Conservation (phyloP, 2,113 vertebrate genomes). For the Anseranas semipalmata region DNA sequence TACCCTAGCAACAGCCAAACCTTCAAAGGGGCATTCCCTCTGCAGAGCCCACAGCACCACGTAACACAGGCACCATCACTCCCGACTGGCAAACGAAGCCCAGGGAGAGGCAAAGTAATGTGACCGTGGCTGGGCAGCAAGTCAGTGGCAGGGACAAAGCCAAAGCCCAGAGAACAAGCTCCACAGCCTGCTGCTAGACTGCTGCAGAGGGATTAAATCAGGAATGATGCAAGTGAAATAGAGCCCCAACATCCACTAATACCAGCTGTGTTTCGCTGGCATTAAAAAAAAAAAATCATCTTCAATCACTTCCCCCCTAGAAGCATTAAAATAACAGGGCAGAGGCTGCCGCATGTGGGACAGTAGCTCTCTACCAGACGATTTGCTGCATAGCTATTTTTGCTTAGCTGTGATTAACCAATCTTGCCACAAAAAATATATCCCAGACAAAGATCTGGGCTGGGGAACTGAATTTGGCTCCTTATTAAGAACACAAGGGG, state of each 20-base stretch:
- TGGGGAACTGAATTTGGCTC: not conserved
- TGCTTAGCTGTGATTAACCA: constrained; percentile 29
- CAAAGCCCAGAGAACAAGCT: not conserved
- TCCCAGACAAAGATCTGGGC: not conserved
- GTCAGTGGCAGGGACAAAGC: not conserved
- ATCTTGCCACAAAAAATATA: not conserved
- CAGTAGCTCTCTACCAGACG: not conserved
- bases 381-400: constrained; percentile 58
- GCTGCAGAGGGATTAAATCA: not conserved
- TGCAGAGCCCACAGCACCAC: not conserved
- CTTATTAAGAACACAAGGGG: rapidly evolving
- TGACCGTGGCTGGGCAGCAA: not conserved
- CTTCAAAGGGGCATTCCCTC: not conserved
- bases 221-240: not conserved
- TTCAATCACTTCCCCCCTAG: not conserved
- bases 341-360: constrained; percentile 33
- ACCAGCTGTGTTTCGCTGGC: not conserved
- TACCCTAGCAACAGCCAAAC: not conserved
- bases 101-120: not conserved
- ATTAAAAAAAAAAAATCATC: not conserved
- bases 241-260: not conserved
- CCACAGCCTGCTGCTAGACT: not conserved
- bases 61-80: rapidly evolving
- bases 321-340: constrained; percentile 4
- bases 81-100: rapidly evolving